phyloP scores from a whole-genome alignment of 2,888 invertebrate genomes.

The Yponomeuta cagnagella region DNA sequence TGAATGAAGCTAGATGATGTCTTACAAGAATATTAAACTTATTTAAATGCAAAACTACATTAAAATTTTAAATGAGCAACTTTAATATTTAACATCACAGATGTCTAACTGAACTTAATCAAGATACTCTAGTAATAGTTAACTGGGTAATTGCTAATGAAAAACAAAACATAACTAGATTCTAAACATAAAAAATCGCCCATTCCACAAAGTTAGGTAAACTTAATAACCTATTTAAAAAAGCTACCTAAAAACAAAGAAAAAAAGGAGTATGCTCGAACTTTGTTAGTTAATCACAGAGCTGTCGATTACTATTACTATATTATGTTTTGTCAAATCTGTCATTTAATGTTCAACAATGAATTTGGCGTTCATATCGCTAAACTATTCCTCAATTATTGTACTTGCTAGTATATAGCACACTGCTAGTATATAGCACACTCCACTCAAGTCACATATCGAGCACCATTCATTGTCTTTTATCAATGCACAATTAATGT shows the following conservation, averaged over 20 bases:
- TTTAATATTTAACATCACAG: slow-evolving; percentile 53
- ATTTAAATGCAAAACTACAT: slow-evolving; percentile 30
- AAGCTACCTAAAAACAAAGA: slow-evolving; percentile 11
- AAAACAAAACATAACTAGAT: slow-evolving; percentile 27
- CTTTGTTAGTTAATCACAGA: background rate
- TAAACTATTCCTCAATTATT: background rate
- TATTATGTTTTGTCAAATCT: background rate
- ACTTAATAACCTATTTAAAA: slow-evolving; percentile 19
- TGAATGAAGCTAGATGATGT: background rate
- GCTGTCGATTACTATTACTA: background rate
- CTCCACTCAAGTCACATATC: slow-evolving; percentile 3
- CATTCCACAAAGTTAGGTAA: background rate
- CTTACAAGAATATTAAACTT: slow-evolving; percentile 19
- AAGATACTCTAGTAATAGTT: background rate
- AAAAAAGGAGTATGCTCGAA: slow-evolving; percentile 11
- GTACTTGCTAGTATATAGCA: slow-evolving; percentile 3
- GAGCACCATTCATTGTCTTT: background rate
- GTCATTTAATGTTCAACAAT: background rate
- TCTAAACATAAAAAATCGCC: slow-evolving; percentile 29
- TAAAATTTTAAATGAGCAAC: slow-evolving; percentile 66
- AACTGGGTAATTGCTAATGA: slow-evolving; percentile 23
- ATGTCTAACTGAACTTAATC: slow-evolving; percentile 22
- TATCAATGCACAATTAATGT: slow-evolving; percentile 43
- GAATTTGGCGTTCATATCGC: background rate
- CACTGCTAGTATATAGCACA: slow-evolving; percentile 9